A percentile compares a stretch with the other conserved stretches of the same genome.
These are phyloP conservation scores for Cavia porcellus DNA, from an alignment of 2,113 vertebrate species.

Conservation along the genomic window DNA sequence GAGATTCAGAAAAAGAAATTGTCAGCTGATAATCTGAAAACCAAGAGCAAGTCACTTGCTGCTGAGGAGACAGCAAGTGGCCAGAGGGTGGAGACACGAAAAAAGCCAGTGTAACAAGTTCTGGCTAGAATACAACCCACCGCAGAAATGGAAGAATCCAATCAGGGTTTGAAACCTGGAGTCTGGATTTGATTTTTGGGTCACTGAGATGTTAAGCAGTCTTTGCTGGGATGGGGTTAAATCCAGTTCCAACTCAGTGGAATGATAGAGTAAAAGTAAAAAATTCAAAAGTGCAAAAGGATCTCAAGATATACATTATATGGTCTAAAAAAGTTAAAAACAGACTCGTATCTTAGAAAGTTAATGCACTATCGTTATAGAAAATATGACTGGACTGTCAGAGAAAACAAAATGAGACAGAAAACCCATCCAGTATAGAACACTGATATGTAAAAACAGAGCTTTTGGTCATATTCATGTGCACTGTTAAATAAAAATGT, in stretches of 20 bases:
- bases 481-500: neutral
- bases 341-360: neutral
- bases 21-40: neutral
- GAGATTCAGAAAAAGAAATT: neutral
- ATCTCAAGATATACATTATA: neutral
- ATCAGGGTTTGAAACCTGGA: neutral
- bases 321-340: constrained; percentile 3
- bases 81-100: neutral
- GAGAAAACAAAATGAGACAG: neutral
- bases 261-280: neutral
- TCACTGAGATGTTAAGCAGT: neutral
- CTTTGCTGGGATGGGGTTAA: neutral
- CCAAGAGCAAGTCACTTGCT: neutral
- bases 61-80: neutral
- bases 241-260: constrained; percentile 1
- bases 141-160: neutral
- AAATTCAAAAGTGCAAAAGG: neutral
- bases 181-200: constrained; percentile 10
- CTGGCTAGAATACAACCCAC: neutral
- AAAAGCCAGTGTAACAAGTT: neutral
- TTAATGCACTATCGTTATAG: neutral
- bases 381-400: neutral
- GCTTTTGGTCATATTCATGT: neutral
- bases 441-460: neutral
- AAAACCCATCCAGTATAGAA: neutral